Conservation (phyloP, 2,888 invertebrate genomes). For the Empis stercorea region DNA sequence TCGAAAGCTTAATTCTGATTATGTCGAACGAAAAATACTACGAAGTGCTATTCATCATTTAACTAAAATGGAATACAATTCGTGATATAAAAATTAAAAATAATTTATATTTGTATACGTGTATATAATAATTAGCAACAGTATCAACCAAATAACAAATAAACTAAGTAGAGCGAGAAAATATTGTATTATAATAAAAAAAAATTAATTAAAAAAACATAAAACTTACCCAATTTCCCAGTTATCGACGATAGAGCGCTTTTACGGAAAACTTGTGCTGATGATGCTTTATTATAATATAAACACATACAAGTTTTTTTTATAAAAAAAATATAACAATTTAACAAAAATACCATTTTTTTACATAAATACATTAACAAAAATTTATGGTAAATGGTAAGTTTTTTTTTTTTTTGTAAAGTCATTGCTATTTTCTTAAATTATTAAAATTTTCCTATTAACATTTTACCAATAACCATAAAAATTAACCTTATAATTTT, state of each 20-base stretch:
- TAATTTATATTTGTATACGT: too few relatives aligned
- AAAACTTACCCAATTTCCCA: constrained; percentile 78
- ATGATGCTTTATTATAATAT: constrained; percentile 35
- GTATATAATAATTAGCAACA: too few relatives aligned
- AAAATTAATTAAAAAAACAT: constrained; percentile 13
- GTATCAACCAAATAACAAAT: constrained; percentile 8
- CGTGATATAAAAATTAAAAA: too few relatives aligned
- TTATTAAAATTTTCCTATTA: not conserved
- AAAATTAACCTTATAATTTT: not conserved
- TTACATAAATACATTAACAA: constrained; percentile 7
- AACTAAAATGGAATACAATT: too few relatives aligned
- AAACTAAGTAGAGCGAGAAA: constrained; percentile 8
- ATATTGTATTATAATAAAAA: too few relatives aligned
- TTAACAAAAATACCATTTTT: constrained; percentile 9
- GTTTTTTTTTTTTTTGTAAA: not conserved
- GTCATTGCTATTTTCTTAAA: not conserved
- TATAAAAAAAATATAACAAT: constrained; percentile 10
- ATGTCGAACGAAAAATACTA: too few relatives aligned
- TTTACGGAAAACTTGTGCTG: constrained; percentile 51
- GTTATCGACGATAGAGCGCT: constrained; percentile 84
- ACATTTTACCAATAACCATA: not conserved
- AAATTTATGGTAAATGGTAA: constrained; percentile 4
- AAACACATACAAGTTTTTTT: constrained; percentile 16
- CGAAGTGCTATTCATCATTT: too few relatives aligned
- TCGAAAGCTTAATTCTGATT: too few relatives aligned